These are phyloP conservation scores for Pedetes capensis DNA, from an alignment of 2,113 vertebrate genomes.

Conservation along the genomic window DNA sequence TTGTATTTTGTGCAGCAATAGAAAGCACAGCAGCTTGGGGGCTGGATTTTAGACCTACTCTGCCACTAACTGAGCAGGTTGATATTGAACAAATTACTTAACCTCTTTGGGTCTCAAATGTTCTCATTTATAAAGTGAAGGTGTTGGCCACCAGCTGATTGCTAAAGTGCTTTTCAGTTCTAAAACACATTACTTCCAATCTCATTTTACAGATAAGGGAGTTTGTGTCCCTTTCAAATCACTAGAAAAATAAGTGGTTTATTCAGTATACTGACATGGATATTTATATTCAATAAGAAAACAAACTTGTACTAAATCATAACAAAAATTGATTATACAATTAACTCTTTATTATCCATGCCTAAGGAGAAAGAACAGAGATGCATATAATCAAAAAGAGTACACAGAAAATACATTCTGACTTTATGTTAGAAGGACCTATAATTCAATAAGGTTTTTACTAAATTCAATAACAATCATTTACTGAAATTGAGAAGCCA, in stretches of 20 bases:
- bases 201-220: constrained; percentile 58
- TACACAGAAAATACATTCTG: background rate
- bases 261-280: background rate
- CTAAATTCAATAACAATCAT: constrained; percentile 31
- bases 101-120: constrained; percentile 44
- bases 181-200: constrained; percentile 57
- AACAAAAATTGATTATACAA: constrained; percentile 37
- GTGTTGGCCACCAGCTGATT: constrained; percentile 43
- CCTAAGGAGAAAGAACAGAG: background rate
- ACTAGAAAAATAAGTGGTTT: constrained; percentile 45
- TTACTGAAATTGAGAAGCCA: background rate
- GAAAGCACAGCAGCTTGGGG: background rate
- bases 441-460: background rate
- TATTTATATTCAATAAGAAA: constrained; percentile 40
- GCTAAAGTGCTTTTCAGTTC: constrained; percentile 39
- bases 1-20: background rate
- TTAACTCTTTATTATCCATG: constrained; percentile 32
- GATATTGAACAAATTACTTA: constrained; percentile 60
- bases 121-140: constrained; percentile 59
- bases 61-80: background rate
- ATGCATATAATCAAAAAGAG: background rate
- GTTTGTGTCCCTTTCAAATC: constrained; percentile 21
- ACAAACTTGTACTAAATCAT: background rate
- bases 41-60: background rate
- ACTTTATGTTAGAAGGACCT: background rate